Evolutionary conservation across 1,140 invertebrate species (phyloP).

Genomic region (Mylabris phalerata): DNA sequence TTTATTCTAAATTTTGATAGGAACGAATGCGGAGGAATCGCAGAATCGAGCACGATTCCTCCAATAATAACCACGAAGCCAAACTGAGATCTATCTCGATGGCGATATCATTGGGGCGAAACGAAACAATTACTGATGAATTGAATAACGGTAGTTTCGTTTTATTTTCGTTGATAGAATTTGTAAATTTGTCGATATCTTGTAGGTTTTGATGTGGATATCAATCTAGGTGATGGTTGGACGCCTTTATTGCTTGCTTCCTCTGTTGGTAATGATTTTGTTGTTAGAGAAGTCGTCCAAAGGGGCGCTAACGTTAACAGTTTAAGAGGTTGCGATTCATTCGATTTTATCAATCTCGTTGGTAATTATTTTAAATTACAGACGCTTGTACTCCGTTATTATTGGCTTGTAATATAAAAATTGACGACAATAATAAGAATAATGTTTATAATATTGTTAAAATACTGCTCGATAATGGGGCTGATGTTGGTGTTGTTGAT

Average conservation of each 20-base stretch:
- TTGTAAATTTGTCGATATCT: not conserved
- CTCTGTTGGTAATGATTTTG: constrained; percentile 23
- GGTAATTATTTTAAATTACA: constrained; percentile 13
- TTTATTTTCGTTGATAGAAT: not conserved
- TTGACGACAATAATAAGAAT: not conserved
- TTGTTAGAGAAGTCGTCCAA: constrained; percentile 26
- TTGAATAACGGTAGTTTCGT: constrained; percentile 20
- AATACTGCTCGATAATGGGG: too few species aligned
- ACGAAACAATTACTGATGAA: constrained; percentile 6
- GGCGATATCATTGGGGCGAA: constrained; percentile 16
- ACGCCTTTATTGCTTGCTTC: constrained; percentile 31
- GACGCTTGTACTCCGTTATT: constrained; percentile 32
- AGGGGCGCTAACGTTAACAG: constrained; percentile 31
- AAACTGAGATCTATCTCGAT: constrained; percentile 2
- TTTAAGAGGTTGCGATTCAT: constrained; percentile 18
- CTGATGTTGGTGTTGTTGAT: constrained; percentile 25
- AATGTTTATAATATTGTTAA: too few species aligned
- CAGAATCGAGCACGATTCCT: not conserved
- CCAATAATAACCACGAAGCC: constrained; percentile 4
- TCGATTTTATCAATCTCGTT: not conserved
- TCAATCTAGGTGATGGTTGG: constrained; percentile 27
- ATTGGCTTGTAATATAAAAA: constrained; percentile 27
- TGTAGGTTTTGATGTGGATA: constrained; percentile 27
- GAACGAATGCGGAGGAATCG: constrained; percentile 2
- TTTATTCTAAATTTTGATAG: not conserved